A percentile compares a stretch with the other conserved stretches of the same genome.
These are phyloP conservation scores for Mallotus villosus DNA, from an alignment of 2,797 vertebrate genomes.

Conservation along the genomic window DNA sequence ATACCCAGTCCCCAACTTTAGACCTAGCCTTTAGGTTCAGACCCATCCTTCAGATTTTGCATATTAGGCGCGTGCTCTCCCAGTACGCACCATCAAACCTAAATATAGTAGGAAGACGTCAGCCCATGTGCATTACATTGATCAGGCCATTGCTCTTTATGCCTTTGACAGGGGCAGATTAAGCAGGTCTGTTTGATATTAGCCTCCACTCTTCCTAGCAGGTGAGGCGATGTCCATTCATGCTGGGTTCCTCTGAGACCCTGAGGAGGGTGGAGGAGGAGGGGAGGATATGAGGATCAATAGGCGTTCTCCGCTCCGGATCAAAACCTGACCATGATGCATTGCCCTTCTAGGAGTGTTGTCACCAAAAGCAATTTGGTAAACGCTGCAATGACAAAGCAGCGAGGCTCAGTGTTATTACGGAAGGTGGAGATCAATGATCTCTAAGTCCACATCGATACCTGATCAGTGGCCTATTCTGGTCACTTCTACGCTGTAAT, in stretches of 20 bases:
- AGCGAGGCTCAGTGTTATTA: not conserved
- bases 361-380: not conserved
- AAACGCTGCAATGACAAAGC: not conserved
- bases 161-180: no score
- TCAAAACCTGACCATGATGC: conserved; percentile 2
- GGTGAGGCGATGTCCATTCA: no score
- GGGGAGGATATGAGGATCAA: not conserved
- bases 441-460: not conserved
- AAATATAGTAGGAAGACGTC: no score
- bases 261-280: not conserved
- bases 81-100: no score
- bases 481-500: not conserved
- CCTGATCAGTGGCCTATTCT: not conserved
- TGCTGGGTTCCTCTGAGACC: not conserved
- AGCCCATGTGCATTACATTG: no score
- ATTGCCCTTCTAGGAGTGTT: not conserved
- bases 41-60: no score
- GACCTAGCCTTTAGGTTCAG: no score
- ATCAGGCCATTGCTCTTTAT: no score
- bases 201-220: no score
- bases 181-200: no score
- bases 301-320: not conserved
- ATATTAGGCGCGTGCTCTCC: no score
- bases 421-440: not conserved
- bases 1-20: no score